Conservation (phyloP, 2,113 vertebrate genomes). For the Mixornis gularis region DNA sequence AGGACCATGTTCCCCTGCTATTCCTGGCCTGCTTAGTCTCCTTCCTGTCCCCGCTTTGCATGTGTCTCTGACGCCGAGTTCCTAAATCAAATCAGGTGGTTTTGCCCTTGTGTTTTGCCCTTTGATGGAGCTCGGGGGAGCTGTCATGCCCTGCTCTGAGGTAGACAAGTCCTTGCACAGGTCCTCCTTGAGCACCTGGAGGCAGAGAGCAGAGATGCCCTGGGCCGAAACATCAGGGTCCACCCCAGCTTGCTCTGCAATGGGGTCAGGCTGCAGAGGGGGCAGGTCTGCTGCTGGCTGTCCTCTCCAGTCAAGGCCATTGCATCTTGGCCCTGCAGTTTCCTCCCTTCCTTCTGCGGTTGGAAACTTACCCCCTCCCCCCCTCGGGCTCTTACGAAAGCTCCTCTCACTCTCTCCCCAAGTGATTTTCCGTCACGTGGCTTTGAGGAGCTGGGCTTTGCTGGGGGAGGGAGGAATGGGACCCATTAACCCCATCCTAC, state of each 20-base stretch:
- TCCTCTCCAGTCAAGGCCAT: not conserved
- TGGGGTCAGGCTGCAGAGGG: not conserved
- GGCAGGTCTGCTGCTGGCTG: not conserved
- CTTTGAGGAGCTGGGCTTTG: conserved; percentile 65
- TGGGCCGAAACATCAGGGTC: fast-evolving
- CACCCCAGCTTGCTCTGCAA: not conserved
- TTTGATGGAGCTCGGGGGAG: not conserved
- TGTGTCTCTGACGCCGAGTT: not conserved
- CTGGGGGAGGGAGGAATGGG: conserved; percentile 36
- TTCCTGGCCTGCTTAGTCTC: not conserved
- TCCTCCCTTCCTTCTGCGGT: conserved; percentile 74
- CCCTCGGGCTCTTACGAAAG: conserved; percentile 67
- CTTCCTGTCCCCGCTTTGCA: not conserved
- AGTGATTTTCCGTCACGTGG: conserved; percentile 82
- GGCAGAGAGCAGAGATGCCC: not conserved
- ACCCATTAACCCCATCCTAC: conserved; percentile 8
- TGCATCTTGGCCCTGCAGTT: conserved; percentile 42
- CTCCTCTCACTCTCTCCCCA: conserved; percentile 73
- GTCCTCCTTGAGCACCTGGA: not conserved
- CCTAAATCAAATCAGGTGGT: conserved; percentile 36
- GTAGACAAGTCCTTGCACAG: not conserved
- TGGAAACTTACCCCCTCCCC: conserved; percentile 70
- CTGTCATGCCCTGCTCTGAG: fast-evolving
- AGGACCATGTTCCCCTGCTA: not conserved
- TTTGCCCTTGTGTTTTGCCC: not conserved